Evolutionary conservation across 2,888 invertebrate genomes (phyloP).

Genomic region (Hydrotaea diabolus): DNA sequence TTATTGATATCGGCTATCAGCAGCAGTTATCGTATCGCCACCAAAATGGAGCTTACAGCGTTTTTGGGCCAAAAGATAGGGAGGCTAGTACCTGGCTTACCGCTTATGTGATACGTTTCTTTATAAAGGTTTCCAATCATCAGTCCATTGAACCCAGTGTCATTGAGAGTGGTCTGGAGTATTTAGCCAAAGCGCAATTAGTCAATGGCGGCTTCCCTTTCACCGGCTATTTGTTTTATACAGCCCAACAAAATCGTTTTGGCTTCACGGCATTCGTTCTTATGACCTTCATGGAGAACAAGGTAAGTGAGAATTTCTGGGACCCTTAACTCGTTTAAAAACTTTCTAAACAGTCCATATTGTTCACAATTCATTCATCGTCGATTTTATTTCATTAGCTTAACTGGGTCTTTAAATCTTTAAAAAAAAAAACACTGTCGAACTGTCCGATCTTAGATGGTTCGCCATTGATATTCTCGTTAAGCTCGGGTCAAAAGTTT

Average conservation of each 20-base stretch:
- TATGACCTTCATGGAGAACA: conserved; percentile 86
- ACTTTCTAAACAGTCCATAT: too few relatives aligned
- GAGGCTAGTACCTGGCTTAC: conserved; percentile 89
- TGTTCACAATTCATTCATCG: too few relatives aligned
- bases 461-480: too few relatives aligned
- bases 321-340: too few relatives aligned
- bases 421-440: too few relatives aligned
- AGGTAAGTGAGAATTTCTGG: conserved; percentile 1
- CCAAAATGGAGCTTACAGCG: conserved; percentile 88
- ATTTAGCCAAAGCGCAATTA: conserved; percentile 86
- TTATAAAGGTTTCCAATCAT: conserved; percentile 86
- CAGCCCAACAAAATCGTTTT: conserved; percentile 84
- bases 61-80: conserved; percentile 85
- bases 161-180: conserved; percentile 85
- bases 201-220: conserved; percentile 89
- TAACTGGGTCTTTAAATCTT: too few relatives aligned
- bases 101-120: conserved; percentile 89
- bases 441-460: too few relatives aligned
- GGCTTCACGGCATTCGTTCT: conserved; percentile 89
- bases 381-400: too few relatives aligned
- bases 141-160: conserved; percentile 86
- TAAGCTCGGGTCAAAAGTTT: too few relatives aligned
- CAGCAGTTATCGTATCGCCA: conserved; percentile 87
- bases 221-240: conserved; percentile 83
- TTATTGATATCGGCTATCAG: conserved; percentile 84